A percentile compares a stretch with the other conserved stretches of the same genome.
Conservation (phyloP, 2,888 invertebrate genomes). For the Sympetrum striolatum region DNA sequence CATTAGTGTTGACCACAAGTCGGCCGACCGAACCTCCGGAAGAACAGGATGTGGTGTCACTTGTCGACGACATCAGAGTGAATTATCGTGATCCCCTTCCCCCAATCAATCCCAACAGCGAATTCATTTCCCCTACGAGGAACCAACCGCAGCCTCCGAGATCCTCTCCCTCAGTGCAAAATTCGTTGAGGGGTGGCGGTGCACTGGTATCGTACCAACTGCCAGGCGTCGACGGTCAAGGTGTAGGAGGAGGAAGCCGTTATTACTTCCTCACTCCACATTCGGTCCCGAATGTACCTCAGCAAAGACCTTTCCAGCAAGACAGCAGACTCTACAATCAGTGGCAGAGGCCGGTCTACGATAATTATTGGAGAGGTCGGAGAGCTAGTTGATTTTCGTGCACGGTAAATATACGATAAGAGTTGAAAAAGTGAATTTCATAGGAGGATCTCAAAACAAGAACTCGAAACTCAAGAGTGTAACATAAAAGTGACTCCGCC, state of each 20-base stretch:
- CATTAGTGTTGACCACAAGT: conserved; percentile 24
- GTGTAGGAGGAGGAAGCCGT: conserved; percentile 62
- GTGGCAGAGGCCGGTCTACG: neutral
- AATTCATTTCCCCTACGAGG: conserved; percentile 64
- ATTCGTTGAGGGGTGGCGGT: conserved; percentile 57
- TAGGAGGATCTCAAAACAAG: neutral
- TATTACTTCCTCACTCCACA: conserved; percentile 81
- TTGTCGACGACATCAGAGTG: conserved; percentile 73
- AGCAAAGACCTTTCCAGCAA: neutral
- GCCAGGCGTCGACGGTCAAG: conserved; percentile 69
- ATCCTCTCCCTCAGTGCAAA: neutral
- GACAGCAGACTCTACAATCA: neutral
- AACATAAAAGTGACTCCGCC: neutral
- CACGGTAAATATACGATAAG: neutral
- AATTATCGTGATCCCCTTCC: conserved; percentile 75
- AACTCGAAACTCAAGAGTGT: too few relatives aligned
- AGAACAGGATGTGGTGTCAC: conserved; percentile 57
- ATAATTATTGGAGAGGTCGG: neutral
- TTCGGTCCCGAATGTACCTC: conserved; percentile 56
- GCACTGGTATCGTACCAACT: conserved; percentile 75
- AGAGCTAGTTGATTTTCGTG: neutral
- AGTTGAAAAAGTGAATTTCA: neutral
- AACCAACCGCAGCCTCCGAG: neutral
- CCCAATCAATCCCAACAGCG: conserved; percentile 72
- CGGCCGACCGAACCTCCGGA: neutral